These are phyloP conservation scores for Tanypteryx hageni DNA, from an alignment of 2,888 invertebrate genomes.

Conservation along the genomic window DNA sequence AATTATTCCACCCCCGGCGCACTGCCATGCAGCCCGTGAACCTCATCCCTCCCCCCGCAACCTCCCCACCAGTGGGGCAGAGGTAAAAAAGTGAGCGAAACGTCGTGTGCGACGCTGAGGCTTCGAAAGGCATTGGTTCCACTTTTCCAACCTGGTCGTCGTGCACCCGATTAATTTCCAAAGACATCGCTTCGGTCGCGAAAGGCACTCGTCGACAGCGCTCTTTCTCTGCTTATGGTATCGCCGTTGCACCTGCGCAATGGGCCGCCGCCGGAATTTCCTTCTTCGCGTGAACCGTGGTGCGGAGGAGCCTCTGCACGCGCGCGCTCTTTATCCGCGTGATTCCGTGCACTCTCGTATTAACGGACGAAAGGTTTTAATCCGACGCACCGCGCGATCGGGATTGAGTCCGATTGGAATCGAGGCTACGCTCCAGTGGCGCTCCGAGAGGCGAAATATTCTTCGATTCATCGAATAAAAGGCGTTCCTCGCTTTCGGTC, in stretches of 20 bases:
- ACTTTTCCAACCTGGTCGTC: constrained; percentile 14
- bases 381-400: too few species aligned
- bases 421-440: too few species aligned
- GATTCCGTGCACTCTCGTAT: too few species aligned
- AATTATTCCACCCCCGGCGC: constrained; percentile 15
- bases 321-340: neutral
- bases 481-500: too few species aligned
- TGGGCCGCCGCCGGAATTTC: neutral
- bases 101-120: neutral
- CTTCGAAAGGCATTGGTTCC: constrained; percentile 32
- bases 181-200: neutral
- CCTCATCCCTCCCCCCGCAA: constrained; percentile 6
- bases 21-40: constrained; percentile 25
- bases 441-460: too few species aligned
- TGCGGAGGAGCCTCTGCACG: neutral
- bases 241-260: neutral
- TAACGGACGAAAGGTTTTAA: too few species aligned
- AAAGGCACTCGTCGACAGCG: too few species aligned
- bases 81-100: neutral
- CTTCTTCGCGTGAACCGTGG: neutral
- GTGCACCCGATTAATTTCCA: neutral
- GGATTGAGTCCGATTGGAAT: too few species aligned
- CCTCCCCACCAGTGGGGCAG: neutral
- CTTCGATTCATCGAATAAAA: too few species aligned
- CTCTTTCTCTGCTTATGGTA: neutral